Evolutionary conservation across 2,888 invertebrate genomes (phyloP).

Genomic region (Heliconius aoede): DNA sequence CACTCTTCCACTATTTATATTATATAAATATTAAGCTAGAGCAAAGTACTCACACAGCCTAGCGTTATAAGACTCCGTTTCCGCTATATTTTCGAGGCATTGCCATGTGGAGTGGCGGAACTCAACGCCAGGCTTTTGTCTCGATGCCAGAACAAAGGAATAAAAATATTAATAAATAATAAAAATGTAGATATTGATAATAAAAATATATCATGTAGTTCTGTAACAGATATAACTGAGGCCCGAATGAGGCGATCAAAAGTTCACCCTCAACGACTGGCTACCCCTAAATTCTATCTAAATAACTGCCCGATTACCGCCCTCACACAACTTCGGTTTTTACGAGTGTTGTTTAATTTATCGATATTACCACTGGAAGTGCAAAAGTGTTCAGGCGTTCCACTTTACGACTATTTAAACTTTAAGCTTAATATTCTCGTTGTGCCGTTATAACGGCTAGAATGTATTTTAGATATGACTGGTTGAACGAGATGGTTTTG

Average conservation of each 20-base stretch:
- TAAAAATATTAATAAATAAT: too few species aligned
- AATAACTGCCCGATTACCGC: constrained; percentile 59
- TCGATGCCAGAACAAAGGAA: too few species aligned
- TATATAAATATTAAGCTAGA: too few species aligned
- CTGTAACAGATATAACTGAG: background rate
- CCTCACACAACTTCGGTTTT: constrained; percentile 51
- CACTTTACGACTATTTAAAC: background rate
- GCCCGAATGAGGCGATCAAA: constrained; percentile 13
- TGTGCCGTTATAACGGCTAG: background rate
- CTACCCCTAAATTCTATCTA: constrained; percentile 51
- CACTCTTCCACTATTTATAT: too few species aligned
- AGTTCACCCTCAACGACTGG: constrained; percentile 43
- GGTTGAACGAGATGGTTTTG: background rate
- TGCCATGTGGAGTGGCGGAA: too few species aligned
- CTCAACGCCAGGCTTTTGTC: too few species aligned
- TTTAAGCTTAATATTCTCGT: background rate
- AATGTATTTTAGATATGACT: background rate
- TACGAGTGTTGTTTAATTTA: constrained; percentile 40
- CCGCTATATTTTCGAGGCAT: too few species aligned
- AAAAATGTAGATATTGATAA: background rate
- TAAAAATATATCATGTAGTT: background rate
- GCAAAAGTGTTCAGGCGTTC: background rate
- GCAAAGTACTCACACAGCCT: too few species aligned
- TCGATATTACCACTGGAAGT: constrained; percentile 11
- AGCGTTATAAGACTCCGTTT: too few species aligned